Conservation (phyloP, 2,888 invertebrate genomes). For the Sinotaia quadrata region DNA sequence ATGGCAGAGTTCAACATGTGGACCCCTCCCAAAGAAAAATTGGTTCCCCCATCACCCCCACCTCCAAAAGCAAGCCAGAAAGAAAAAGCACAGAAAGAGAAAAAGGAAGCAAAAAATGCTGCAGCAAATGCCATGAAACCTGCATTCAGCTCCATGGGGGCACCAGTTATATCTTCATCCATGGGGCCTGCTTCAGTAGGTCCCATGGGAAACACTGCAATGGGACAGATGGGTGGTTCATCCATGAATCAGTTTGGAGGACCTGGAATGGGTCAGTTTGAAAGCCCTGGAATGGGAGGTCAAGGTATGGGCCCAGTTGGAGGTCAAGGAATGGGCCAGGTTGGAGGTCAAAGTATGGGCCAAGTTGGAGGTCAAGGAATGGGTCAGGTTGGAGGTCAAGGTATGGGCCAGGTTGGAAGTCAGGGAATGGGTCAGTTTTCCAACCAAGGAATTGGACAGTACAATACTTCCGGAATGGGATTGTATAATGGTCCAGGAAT, state of each 20-base stretch:
- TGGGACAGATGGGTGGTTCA: background rate
- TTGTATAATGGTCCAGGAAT: slow-evolving; percentile 4
- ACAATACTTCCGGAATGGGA: slow-evolving; percentile 10
- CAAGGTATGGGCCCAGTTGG: slow-evolving; percentile 3
- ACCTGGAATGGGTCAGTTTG: slow-evolving; percentile 6
- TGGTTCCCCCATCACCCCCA: slow-evolving; percentile 27
- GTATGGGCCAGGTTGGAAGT: slow-evolving; percentile 2
- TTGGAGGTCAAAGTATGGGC: background rate
- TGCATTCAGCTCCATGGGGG: background rate
- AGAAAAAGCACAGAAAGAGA: slow-evolving; percentile 18
- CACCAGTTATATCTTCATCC: background rate
- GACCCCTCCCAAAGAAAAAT: slow-evolving; percentile 78
- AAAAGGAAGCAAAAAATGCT: slow-evolving; percentile 7
- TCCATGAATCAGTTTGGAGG: slow-evolving; percentile 11
- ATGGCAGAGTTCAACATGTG: slow-evolving; percentile 97
- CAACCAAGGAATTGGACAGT: background rate
- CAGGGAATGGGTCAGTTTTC: background rate
- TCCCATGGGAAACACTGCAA: background rate
- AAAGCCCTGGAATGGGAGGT: slow-evolving; percentile 4
- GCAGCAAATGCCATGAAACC: no score
- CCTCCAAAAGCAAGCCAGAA: slow-evolving; percentile 7
- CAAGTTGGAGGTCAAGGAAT: background rate
- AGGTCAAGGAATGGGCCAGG: slow-evolving; percentile 13
- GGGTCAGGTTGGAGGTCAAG: background rate
- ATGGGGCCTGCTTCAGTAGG: background rate